Percentiles rank a stretch among this genome's conserved stretches.
phyloP scores from a whole-genome alignment of 2,113 vertebrate species.

The Channa maculata region DNA sequence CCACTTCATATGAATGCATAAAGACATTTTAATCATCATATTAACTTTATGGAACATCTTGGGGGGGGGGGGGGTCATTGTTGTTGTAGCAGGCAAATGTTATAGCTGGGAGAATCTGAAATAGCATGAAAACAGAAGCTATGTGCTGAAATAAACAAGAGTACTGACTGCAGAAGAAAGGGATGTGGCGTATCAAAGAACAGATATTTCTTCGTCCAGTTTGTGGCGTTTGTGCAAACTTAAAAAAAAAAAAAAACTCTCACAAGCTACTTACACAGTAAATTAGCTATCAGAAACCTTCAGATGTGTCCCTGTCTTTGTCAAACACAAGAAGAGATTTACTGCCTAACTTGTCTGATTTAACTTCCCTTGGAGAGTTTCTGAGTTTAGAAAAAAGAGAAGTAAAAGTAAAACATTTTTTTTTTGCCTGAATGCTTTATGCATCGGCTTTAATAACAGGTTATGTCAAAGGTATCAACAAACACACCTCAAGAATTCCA shows the following conservation, averaged over 20 bases:
- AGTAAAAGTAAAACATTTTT: conserved; percentile 8
- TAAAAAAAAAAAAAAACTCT: conserved; percentile 16
- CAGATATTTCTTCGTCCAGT: conserved; percentile 31
- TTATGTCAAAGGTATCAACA: not conserved
- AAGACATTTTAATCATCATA: conserved; percentile 32
- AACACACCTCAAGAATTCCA: conserved; percentile 6
- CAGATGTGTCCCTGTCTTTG: conserved; percentile 44
- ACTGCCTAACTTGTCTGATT: conserved; percentile 29
- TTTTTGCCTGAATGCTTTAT: not conserved
- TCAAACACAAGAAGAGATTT: conserved; percentile 36
- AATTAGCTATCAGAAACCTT: conserved; percentile 51
- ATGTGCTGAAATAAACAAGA: conserved; percentile 32
- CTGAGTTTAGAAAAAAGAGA: not conserved
- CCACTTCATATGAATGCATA: conserved; percentile 18
- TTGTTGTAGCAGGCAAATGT: conserved; percentile 11
- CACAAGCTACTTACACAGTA: not conserved
- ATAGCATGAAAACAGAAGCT: conserved; percentile 18
- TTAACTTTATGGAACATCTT: conserved; percentile 10
- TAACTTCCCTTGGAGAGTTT: not conserved
- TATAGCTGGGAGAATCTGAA: conserved; percentile 1
- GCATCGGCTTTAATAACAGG: conserved; percentile 2
- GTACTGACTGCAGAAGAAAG: conserved; percentile 17
- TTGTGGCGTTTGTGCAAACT: not conserved
- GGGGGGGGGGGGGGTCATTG: not conserved
- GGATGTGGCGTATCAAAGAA: conserved; percentile 51